Base-by-base conservation (phyloP, 1,140 invertebrate species). In the Caerostris darwini region DNA sequence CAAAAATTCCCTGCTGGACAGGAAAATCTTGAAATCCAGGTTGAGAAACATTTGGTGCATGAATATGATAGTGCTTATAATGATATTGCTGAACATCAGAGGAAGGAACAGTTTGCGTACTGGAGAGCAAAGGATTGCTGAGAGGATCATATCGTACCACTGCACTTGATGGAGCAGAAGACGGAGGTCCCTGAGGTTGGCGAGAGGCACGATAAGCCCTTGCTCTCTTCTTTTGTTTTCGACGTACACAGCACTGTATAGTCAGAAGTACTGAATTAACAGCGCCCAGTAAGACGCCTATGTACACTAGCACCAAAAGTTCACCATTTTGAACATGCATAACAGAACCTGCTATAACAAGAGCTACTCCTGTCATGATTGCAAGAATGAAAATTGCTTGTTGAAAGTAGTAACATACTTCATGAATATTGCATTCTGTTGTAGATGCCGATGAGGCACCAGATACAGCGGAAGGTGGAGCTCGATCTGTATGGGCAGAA, bases 241-340 rank as follows among this genome's bases (percentile, higher is more conserved):
- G 67, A 3, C 94, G 85, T 1, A 94, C 94, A 86, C 85, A 94
- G 59, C 91, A 93, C 59, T 93, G 94, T 61, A 93, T 94, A 69
- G 87, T 90, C 4, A 94, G 57, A 19, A 94, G 64, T 57, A 93
- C 90, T 69, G 90, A 69, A 71, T 94, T 94, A 4, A 94, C 94
- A 56, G 89, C 90, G n/a, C 85, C 91, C 14, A 94, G 86, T 7
- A 94, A 61, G 54, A 92, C 94, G 85, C 94, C 94, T 58, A 94
- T 94, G 85, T 94, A 94, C 53, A 94, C 94, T 61, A 94, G 90
- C 69, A 94, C 94, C 34, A 94, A 19, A 8, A 94, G 85, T 59
- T 94, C 94, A 17, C 94, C 94, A 90, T 94, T 93, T 59, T 94
- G 94, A 53, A 88, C 90, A 89, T 94, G 94, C 94, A 94, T 89